Percentiles rank a stretch among this genome's conserved stretches.
phyloP scores from a whole-genome alignment of 2,797 vertebrate genomes.

The Argya squamiceps region DNA sequence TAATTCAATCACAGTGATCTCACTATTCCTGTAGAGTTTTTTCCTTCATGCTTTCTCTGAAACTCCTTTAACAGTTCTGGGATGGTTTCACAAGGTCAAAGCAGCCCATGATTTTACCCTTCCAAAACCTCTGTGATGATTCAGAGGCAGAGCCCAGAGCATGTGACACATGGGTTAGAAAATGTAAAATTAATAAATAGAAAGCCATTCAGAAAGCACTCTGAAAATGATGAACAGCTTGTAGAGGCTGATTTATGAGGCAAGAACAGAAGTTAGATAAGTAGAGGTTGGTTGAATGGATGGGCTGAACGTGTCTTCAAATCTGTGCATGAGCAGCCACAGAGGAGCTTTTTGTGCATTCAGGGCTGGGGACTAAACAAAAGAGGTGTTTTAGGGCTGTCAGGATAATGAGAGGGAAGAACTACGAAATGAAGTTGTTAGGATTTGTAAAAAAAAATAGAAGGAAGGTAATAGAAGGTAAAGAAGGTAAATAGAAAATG shows the following conservation, averaged over 20 bases:
- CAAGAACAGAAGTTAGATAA: not conserved
- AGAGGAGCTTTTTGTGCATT: not conserved
- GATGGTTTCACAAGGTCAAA: slow-evolving; percentile 18
- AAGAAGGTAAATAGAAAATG: not conserved
- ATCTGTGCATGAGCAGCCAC: not conserved
- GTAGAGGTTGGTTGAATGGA: not conserved
- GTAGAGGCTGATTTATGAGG: slow-evolving; percentile 34
- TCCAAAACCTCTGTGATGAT: not conserved
- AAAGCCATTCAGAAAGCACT: slow-evolving; percentile 3
- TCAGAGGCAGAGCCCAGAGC: not conserved
- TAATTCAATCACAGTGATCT: not conserved
- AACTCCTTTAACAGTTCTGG: not conserved
- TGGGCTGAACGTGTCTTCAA: not conserved
- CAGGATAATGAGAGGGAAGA: not conserved
- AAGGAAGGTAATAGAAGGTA: no score
- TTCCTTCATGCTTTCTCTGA: not conserved
- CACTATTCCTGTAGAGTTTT: not conserved
- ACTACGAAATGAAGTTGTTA: not conserved
- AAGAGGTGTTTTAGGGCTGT: not conserved
- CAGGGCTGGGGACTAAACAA: not conserved
- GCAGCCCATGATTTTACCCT: not conserved
- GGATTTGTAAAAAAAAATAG: not conserved
- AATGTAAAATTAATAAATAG: slow-evolving; percentile 44
- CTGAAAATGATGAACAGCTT: slow-evolving; percentile 26
- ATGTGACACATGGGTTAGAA: not conserved